phyloP scores from a whole-genome alignment of 1,140 invertebrate genomes.

The Heliconius himera region DNA sequence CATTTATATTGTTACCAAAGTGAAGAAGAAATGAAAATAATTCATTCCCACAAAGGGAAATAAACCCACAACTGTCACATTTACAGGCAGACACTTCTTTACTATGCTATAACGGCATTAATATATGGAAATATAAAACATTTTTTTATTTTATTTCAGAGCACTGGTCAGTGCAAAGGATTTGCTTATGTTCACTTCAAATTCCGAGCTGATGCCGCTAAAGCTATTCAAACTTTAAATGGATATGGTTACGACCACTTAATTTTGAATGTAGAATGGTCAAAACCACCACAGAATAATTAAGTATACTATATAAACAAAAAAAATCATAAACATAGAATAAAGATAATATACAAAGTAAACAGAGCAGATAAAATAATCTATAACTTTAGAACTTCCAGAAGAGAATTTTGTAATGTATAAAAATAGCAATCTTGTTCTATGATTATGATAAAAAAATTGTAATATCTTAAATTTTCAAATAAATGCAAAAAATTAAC shows the following conservation, averaged over 20 bases:
- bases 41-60: too few relatives aligned
- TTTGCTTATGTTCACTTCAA: constrained; percentile 99
- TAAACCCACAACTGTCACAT: too few relatives aligned
- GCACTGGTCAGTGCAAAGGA: constrained; percentile 92
- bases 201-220: constrained; percentile 92
- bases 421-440: not conserved
- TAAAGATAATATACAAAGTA: not conserved
- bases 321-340: not conserved
- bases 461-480: constrained; percentile 4
- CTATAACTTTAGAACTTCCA: not conserved
- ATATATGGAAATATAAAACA: not conserved
- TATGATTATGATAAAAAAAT: not conserved
- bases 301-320: constrained; percentile 37
- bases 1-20: too few relatives aligned
- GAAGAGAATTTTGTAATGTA: not conserved
- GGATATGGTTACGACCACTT: constrained; percentile 99
- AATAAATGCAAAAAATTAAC: not conserved
- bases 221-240: constrained; percentile 94
- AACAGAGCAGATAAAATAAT: too few relatives aligned
- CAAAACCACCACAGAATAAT: constrained; percentile 88
- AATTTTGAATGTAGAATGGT: constrained; percentile 99
- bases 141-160: constrained; percentile 64
- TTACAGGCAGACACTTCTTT: too few relatives aligned
- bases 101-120: too few relatives aligned
- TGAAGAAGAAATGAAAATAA: too few relatives aligned